These are phyloP conservation scores for Strigamia maritima DNA, from an alignment of 2,888 invertebrate genomes.

Conservation along the genomic window DNA sequence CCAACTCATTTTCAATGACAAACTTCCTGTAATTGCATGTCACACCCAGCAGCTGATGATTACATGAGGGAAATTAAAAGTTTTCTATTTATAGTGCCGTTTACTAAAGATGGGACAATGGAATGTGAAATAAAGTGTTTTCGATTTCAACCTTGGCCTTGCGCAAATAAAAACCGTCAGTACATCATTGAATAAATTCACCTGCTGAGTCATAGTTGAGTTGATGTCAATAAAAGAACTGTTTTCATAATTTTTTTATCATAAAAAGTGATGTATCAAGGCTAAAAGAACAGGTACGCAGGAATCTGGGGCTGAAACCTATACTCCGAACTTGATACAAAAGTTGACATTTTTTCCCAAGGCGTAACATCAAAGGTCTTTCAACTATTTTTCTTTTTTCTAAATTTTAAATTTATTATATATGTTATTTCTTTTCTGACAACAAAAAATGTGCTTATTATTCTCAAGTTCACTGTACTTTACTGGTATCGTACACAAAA, in stretches of 20 bases:
- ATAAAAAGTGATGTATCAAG: conserved; percentile 8
- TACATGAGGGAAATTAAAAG: not conserved
- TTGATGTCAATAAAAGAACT: conserved; percentile 25
- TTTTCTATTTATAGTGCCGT: not conserved
- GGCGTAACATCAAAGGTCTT: conserved; percentile 19
- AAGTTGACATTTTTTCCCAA: conserved; percentile 22
- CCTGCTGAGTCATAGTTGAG: conserved; percentile 19
- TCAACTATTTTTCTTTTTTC: not conserved
- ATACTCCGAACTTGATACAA: conserved; percentile 1
- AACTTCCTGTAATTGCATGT: conserved; percentile 13
- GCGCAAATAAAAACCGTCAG: not conserved
- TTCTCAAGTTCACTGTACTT: not conserved
- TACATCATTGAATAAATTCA: conserved; percentile 5
- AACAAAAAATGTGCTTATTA: not conserved
- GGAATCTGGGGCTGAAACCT: conserved; percentile 13
- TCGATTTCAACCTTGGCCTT: conserved; percentile 9
- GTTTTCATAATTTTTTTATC: not conserved
- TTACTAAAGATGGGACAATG: not conserved
- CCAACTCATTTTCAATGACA: conserved; percentile 19
- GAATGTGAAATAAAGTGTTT: not conserved
- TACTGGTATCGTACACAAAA: not conserved
- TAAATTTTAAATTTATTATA: not conserved
- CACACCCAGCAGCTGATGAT: conserved; percentile 17
- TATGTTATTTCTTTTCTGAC: not conserved
- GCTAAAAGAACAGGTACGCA: conserved; percentile 7